phyloP scores from a whole-genome alignment of 2,113 vertebrate species.

The Apteryx owenii region DNA sequence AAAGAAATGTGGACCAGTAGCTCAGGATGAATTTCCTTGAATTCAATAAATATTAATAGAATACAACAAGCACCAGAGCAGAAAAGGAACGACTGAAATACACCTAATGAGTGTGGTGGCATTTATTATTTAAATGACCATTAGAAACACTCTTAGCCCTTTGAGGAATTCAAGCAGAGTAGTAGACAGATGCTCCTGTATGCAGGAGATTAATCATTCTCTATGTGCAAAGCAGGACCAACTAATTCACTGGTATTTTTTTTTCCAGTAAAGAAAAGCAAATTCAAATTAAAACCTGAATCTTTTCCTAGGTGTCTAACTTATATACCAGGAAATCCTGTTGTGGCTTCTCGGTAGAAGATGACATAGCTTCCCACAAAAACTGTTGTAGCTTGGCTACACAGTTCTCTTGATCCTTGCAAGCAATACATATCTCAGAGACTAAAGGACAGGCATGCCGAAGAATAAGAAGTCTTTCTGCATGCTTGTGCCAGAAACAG shows the following conservation, averaged over 20 bases:
- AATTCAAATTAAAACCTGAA: conserved; percentile 9
- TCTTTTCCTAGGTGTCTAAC: not conserved
- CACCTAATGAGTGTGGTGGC: conserved; percentile 33
- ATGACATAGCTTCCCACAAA: not conserved
- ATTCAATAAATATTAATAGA: conserved; percentile 74
- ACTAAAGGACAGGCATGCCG: not conserved
- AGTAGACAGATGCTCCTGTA: conserved; percentile 53
- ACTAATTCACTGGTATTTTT: conserved; percentile 17
- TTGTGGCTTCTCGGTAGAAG: not conserved
- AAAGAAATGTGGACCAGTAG: conserved; percentile 42
- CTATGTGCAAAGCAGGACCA: conserved; percentile 7
- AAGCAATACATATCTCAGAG: not conserved
- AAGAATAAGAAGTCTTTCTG: not conserved
- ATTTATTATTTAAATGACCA: conserved; percentile 73
- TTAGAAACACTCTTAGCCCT: conserved; percentile 64
- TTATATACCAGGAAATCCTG: not conserved
- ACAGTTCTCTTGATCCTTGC: not conserved
- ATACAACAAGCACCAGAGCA: conserved; percentile 58
- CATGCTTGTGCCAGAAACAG: not conserved
- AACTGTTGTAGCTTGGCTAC: not conserved
- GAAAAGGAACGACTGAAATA: conserved; percentile 50
- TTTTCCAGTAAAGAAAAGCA: conserved; percentile 21
- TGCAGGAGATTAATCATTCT: conserved; percentile 25
- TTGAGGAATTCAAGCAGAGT: conserved; percentile 45
- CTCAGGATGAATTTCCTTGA: conserved; percentile 46